Conservation (phyloP, 1,140 invertebrate species). For the Cheumatopsyche charites region DNA sequence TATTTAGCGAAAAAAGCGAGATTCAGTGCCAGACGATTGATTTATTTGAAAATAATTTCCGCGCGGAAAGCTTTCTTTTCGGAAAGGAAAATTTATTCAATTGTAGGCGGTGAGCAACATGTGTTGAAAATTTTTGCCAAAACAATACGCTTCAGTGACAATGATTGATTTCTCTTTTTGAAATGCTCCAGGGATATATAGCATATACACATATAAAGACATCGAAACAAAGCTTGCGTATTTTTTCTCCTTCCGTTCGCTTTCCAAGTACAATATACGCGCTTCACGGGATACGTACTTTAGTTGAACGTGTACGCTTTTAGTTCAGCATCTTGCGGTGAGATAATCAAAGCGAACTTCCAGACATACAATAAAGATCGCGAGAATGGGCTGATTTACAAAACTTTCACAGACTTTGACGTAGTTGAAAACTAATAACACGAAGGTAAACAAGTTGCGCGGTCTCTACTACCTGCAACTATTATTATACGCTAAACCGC, state of each 20-base stretch:
- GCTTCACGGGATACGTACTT: no score
- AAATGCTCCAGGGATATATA: not conserved
- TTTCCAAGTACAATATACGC: no score
- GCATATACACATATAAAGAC: not conserved
- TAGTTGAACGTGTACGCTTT: no score
- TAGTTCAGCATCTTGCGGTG: no score
- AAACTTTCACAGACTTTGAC: conserved; percentile 12
- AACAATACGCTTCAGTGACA: conserved; percentile 28
- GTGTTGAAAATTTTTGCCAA: conserved; percentile 24
- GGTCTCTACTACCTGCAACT: not conserved
- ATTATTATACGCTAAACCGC: not conserved
- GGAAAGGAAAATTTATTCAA: conserved; percentile 24
- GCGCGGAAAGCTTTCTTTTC: conserved; percentile 14
- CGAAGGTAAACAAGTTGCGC: conserved; percentile 13
- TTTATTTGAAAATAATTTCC: conserved; percentile 26
- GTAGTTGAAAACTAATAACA: conserved; percentile 24
- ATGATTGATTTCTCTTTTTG: conserved; percentile 24
- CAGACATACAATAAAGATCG: no score
- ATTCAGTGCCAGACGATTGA: conserved; percentile 22
- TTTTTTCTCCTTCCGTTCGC: no score
- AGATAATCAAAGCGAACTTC: no score
- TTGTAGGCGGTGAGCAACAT: conserved; percentile 23
- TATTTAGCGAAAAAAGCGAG: conserved; percentile 15
- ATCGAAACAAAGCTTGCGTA: no score
- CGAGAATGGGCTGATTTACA: no score